These are phyloP conservation scores for Erannis defoliaria DNA, from an alignment of 2,888 invertebrate genomes.

Conservation along the genomic window DNA sequence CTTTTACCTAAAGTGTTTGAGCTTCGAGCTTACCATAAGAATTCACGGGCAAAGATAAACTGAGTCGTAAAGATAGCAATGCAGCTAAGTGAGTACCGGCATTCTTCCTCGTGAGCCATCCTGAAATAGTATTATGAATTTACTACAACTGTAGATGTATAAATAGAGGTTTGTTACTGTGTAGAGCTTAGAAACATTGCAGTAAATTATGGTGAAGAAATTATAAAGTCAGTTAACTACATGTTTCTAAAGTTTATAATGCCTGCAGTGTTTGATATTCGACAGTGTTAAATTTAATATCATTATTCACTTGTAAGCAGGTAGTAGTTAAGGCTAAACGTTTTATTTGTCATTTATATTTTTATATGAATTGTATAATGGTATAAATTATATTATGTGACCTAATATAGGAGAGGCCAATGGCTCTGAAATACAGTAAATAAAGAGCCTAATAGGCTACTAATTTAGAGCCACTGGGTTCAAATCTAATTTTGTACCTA, in stretches of 20 bases:
- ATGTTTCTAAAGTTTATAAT: not conserved
- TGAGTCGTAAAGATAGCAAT: constrained; percentile 36
- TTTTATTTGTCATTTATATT: no score
- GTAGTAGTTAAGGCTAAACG: no score
- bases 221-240: constrained; percentile 17
- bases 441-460: no score
- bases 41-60: constrained; percentile 34
- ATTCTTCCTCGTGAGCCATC: constrained; percentile 19
- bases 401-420: no score
- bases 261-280: constrained; percentile 7
- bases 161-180: constrained; percentile 14
- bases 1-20: not conserved
- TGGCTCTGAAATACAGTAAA: no score
- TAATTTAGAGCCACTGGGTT: no score
- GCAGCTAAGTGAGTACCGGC: constrained; percentile 24
- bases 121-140: constrained; percentile 20
- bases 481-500: no score
- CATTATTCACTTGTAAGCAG: constrained; percentile 5
- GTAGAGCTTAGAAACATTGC: constrained; percentile 17
- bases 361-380: no score
- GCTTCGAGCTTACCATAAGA: constrained; percentile 19
- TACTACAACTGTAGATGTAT: constrained; percentile 1
- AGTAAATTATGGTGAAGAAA: constrained; percentile 18
- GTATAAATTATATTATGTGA: no score
- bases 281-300: constrained; percentile 16